Percentiles rank a stretch among this genome's conserved stretches.
Evolutionary conservation across 2,888 invertebrate species (phyloP).

Genomic region (Leptinotarsa juncta): DNA sequence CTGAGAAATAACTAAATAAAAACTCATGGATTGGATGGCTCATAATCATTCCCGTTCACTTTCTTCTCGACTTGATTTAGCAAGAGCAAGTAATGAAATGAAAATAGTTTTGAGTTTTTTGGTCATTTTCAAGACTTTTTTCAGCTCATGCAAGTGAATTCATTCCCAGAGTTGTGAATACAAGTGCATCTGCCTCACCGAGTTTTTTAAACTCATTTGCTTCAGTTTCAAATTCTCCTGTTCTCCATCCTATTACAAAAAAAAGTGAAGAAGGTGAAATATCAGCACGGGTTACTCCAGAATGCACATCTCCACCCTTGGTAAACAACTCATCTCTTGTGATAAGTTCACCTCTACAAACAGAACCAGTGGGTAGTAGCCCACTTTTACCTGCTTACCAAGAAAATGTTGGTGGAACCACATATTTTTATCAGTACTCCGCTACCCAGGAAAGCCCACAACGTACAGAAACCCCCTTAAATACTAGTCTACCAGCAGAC

Average conservation of each 20-base stretch:
- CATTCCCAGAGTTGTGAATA: slow-evolving; percentile 51
- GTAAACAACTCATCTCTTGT: slow-evolving; percentile 55
- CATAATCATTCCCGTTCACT: slow-evolving; percentile 52
- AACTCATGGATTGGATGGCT: slow-evolving; percentile 55
- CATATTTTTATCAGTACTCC: slow-evolving; percentile 83
- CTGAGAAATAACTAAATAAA: slow-evolving; percentile 29
- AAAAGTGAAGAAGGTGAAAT: slow-evolving; percentile 51
- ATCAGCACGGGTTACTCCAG: slow-evolving; percentile 46
- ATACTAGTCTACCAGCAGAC: slow-evolving; percentile 61
- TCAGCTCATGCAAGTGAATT: slow-evolving; percentile 53
- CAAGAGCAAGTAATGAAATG: slow-evolving; percentile 50
- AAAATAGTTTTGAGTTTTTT: slow-evolving; percentile 25
- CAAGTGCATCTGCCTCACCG: slow-evolving; percentile 58
- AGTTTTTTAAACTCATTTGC: slow-evolving; percentile 63
- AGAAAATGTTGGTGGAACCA: slow-evolving; percentile 94
- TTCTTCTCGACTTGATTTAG: slow-evolving; percentile 51
- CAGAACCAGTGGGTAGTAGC: slow-evolving; percentile 55
- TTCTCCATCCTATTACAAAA: slow-evolving; percentile 51
- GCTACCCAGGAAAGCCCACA: slow-evolving; percentile 54
- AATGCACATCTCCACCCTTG: slow-evolving; percentile 58
- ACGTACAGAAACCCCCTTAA: slow-evolving; percentile 42
- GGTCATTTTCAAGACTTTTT: slow-evolving; percentile 38
- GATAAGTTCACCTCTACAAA: slow-evolving; percentile 45
- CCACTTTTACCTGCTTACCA: slow-evolving; percentile 66
- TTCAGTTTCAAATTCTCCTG: slow-evolving; percentile 53